Percentiles rank a stretch among this genome's conserved stretches.
These are phyloP conservation scores for Bolinopsis microptera DNA, from an alignment of 37 sponge, comb jelly and placozoan genomes.

Conservation along the genomic window DNA sequence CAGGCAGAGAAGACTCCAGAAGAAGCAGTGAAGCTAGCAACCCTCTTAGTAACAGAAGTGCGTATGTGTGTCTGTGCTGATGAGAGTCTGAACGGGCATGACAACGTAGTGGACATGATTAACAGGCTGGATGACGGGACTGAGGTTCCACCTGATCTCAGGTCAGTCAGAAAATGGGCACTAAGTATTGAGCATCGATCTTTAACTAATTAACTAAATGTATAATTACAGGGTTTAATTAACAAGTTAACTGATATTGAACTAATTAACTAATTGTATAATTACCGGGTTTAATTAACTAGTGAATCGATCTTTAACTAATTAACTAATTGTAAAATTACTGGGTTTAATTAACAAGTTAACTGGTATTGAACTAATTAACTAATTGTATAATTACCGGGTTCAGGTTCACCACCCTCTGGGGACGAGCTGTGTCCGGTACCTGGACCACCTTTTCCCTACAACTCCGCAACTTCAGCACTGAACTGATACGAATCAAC, in stretches of 20 bases:
- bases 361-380: too few relatives aligned
- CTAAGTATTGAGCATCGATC: too few relatives aligned
- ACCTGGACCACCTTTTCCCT: constrained; percentile 21
- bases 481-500: background rate
- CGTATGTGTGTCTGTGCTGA: constrained; percentile 16
- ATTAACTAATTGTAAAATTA: too few relatives aligned
- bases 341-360: too few relatives aligned
- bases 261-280: too few relatives aligned
- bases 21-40: background rate
- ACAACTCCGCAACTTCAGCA: constrained; percentile 46
- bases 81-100: constrained; percentile 54
- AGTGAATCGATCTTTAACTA: too few relatives aligned
- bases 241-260: too few relatives aligned
- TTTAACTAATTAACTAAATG: too few relatives aligned
- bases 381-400: too few relatives aligned
- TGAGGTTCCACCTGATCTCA: constrained; percentile 30
- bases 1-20: background rate
- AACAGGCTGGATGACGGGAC: constrained; percentile 31
- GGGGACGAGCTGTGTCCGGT: constrained; percentile 15
- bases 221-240: too few relatives aligned
- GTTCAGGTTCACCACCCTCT: constrained; percentile 40
- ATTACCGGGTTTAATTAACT: too few relatives aligned
- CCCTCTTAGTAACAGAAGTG: background rate
- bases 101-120: constrained; percentile 50
- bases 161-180: background rate